A percentile compares a stretch with the other conserved stretches of the same genome.
phyloP scores from a whole-genome alignment of 2,888 invertebrate genomes.

The Microplitis manilae region DNA sequence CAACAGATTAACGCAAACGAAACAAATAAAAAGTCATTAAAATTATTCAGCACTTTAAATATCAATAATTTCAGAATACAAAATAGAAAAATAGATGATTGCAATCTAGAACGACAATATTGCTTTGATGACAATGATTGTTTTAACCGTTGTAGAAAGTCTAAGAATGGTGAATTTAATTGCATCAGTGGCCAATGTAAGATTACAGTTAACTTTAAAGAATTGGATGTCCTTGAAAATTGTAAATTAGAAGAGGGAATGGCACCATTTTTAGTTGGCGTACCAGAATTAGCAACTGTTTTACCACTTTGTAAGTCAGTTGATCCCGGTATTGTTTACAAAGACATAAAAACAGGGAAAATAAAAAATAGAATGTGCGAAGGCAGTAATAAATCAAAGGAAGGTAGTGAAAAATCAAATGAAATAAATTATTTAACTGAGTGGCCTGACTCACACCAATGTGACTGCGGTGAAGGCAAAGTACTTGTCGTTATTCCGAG shows the following conservation, averaged over 20 bases:
- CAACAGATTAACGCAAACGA: not conserved
- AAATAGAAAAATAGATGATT: not conserved
- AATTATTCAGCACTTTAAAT: not conserved
- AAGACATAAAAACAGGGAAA: not conserved
- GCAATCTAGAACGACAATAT: not conserved
- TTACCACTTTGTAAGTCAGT: not conserved
- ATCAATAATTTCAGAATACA: not conserved
- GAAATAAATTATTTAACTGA: not conserved
- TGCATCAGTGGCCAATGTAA: not conserved
- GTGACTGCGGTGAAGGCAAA: not conserved
- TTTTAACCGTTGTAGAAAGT: not conserved
- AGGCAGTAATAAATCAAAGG: not conserved
- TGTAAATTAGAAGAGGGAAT: not conserved
- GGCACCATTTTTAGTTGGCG: not conserved
- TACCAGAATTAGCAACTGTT: not conserved
- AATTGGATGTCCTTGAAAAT: not conserved
- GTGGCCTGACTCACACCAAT: not conserved
- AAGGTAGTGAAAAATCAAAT: not conserved
- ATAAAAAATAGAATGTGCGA: not conserved
- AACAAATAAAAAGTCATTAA: not conserved
- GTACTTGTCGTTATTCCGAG: not conserved
- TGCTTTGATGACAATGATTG: not conserved
- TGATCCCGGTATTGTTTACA: not conserved
- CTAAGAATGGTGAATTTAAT: not conserved
- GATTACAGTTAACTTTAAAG: not conserved